phyloP scores from a whole-genome alignment of 1,140 invertebrate genomes.

The Belonocnema kinseyi region DNA sequence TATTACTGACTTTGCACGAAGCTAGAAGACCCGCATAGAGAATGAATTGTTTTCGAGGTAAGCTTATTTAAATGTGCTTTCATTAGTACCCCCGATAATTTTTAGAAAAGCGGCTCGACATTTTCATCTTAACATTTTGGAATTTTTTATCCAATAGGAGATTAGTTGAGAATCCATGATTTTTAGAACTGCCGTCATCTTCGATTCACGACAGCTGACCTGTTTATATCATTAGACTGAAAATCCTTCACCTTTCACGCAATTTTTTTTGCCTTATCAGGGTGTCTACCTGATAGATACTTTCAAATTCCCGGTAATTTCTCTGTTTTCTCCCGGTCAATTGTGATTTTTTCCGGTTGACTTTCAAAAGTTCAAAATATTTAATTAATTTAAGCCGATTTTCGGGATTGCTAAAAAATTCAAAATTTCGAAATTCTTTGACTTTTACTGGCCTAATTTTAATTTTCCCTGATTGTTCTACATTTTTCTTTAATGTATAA shows the following conservation, averaged over 20 bases:
- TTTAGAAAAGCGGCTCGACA: conserved; percentile 25
- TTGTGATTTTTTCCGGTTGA: no score
- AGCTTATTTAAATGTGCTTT: conserved; percentile 50
- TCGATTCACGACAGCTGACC: conserved; percentile 21
- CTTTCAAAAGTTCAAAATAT: no score
- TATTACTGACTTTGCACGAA: conserved; percentile 45
- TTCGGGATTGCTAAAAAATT: background rate
- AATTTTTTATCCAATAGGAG: background rate
- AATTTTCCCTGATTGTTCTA: no score
- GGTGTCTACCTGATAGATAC: no score
- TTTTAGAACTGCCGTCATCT: background rate
- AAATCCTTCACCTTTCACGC: background rate
- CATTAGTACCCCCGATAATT: conserved; percentile 34
- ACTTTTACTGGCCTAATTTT: no score
- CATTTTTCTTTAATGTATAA: no score
- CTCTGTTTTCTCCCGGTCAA: no score
- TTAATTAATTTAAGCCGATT: no score
- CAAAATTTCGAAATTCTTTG: background rate
- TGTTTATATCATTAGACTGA: background rate
- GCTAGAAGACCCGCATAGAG: conserved; percentile 39
- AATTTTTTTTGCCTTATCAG: background rate
- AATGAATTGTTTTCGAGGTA: conserved; percentile 52
- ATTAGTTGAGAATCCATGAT: background rate
- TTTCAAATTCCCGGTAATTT: no score
- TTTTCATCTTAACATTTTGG: conserved; percentile 21